These are phyloP conservation scores for Rhodinocichla rosea DNA, from an alignment of 2,113 vertebrate genomes.

Conservation along the genomic window DNA sequence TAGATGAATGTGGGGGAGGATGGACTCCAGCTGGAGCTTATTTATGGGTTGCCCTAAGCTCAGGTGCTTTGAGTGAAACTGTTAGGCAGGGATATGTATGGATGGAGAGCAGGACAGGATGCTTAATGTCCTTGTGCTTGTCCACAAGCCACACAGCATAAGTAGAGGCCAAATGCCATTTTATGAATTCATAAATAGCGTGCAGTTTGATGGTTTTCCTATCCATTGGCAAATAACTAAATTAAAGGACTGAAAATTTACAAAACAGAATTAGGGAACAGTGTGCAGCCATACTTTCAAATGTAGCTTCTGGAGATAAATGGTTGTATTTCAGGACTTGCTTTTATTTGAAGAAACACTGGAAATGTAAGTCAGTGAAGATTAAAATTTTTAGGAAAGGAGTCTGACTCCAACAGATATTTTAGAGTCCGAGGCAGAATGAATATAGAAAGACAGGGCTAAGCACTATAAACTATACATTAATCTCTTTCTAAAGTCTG, in stretches of 20 bases:
- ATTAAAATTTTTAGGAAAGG: background rate
- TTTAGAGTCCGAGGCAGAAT: background rate
- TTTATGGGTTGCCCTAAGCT: background rate
- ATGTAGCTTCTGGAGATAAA: background rate
- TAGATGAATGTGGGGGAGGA: rapidly evolving
- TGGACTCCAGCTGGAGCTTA: background rate
- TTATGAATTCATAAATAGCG: background rate
- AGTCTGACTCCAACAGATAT: background rate
- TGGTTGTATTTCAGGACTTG: background rate
- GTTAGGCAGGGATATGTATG: background rate
- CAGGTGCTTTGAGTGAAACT: background rate
- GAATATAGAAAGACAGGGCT: background rate
- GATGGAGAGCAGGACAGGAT: background rate
- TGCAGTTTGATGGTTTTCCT: background rate
- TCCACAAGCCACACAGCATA: background rate
- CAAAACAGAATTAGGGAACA: background rate
- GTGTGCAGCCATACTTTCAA: background rate
- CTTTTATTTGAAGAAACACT: background rate
- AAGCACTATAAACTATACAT: background rate
- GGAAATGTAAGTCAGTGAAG: background rate
- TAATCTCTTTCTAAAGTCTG: background rate
- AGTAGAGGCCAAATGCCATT: background rate
- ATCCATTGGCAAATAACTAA: background rate
- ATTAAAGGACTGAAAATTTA: background rate
- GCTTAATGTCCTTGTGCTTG: background rate